Conservation (phyloP, 1,140 invertebrate species). For the Caerostris extrusa region DNA sequence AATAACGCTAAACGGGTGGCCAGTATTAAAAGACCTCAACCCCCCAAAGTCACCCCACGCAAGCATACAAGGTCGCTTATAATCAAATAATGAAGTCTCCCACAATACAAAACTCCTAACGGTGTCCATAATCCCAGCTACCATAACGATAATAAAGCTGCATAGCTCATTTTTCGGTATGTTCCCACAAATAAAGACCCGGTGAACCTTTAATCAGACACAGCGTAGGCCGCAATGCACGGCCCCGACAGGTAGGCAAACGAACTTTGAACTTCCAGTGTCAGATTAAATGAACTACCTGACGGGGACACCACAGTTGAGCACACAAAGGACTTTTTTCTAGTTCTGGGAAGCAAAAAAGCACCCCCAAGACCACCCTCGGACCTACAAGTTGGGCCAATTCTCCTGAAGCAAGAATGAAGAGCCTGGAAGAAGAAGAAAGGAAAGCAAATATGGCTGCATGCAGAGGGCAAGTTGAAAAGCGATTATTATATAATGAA, state of each 20-base stretch:
- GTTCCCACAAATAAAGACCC: constrained; percentile 36
- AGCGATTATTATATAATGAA: constrained; percentile 64
- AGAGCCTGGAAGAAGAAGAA: background rate
- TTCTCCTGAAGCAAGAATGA: constrained; percentile 34
- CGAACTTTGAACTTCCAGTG: constrained; percentile 57
- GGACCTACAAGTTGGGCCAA: constrained; percentile 61
- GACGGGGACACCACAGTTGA: constrained; percentile 34
- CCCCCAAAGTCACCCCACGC: background rate
- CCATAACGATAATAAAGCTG: constrained; percentile 46
- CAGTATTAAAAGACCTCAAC: background rate
- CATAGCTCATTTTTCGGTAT: constrained; percentile 71
- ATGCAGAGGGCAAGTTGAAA: constrained; percentile 7
- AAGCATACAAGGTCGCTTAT: constrained; percentile 17
- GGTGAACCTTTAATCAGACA: constrained; percentile 49
- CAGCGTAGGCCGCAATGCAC: constrained; percentile 20
- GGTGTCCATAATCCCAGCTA: constrained; percentile 45
- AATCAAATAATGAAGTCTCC: constrained; percentile 64
- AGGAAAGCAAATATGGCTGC: background rate
- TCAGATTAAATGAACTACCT: constrained; percentile 68
- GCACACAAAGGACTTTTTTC: background rate
- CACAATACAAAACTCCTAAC: constrained; percentile 53
- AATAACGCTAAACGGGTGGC: constrained; percentile 66
- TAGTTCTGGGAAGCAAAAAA: constrained; percentile 58
- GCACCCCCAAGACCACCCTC: constrained; percentile 53
- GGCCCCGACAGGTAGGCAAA: constrained; percentile 43